Percentiles rank a stretch among this genome's conserved stretches.
phyloP scores from a whole-genome alignment of 1,140 invertebrate species.

The Brachionus rubens region DNA sequence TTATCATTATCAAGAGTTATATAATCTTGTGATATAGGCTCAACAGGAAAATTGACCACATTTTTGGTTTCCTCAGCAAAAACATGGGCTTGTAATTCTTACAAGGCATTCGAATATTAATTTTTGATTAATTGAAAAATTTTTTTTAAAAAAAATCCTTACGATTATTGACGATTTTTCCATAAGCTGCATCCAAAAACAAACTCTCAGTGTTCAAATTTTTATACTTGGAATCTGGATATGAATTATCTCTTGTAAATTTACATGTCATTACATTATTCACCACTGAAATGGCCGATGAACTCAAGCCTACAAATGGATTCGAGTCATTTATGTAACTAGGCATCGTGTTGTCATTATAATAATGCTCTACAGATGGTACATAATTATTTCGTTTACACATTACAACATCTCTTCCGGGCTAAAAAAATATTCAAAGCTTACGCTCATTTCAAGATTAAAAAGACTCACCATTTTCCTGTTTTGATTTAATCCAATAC shows the following conservation, averaged over 20 bases:
- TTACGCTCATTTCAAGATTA: too few relatives aligned
- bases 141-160: not conserved
- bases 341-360: not conserved
- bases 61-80: not conserved
- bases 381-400: not conserved
- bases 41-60: not conserved
- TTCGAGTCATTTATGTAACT: not conserved
- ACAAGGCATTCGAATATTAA: too few relatives aligned
- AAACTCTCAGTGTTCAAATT: not conserved
- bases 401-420: not conserved
- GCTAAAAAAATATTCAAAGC: not conserved
- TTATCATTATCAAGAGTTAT: conserved; percentile 9
- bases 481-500: not conserved
- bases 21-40: not conserved
- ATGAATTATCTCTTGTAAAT: conserved; percentile 4
- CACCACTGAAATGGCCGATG: not conserved
- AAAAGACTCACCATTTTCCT: conserved; percentile 2
- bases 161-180: not conserved
- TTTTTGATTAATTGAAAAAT: not conserved
- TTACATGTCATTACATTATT: not conserved
- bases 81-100: not conserved
- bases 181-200: not conserved
- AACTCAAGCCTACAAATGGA: not conserved
- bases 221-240: not conserved
- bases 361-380: not conserved